Percentiles rank a stretch among this genome's conserved stretches.
These are phyloP conservation scores for Peromyscus melanophrys DNA, from an alignment of 2,797 vertebrate genomes.

Conservation along the genomic window DNA sequence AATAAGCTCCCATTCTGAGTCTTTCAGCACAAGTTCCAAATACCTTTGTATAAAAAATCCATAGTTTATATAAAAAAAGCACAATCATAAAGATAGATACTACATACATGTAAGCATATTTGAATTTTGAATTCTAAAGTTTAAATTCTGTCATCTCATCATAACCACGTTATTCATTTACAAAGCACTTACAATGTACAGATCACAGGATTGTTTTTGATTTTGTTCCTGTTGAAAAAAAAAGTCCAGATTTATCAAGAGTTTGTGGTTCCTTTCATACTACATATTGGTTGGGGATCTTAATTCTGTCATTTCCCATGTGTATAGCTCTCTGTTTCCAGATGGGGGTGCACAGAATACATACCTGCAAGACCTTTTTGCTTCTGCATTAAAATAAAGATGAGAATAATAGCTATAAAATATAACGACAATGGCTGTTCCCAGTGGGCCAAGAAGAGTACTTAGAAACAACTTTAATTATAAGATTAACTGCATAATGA, in stretches of 20 bases:
- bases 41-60: not conserved
- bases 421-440: not conserved
- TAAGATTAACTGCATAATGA: not conserved
- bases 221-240: constrained; percentile 15
- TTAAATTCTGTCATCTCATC: not conserved
- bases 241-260: not conserved
- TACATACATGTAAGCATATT: not conserved
- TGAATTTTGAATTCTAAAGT: not conserved
- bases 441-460: not conserved
- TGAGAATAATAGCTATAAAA: not conserved
- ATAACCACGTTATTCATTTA: not conserved
- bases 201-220: not conserved
- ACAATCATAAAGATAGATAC: not conserved
- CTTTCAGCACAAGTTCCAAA: not conserved
- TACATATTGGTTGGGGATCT: not conserved
- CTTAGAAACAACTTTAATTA: not conserved
- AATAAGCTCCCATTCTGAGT: not conserved
- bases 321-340: not conserved
- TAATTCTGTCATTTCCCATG: not conserved
- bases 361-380: not conserved
- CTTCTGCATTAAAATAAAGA: not conserved
- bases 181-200: not conserved
- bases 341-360: not conserved
- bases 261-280: not conserved
- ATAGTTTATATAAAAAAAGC: not conserved